Base-by-base conservation (phyloP, 2,113 vertebrate genomes). In the Erythrocercus mccallii region DNA sequence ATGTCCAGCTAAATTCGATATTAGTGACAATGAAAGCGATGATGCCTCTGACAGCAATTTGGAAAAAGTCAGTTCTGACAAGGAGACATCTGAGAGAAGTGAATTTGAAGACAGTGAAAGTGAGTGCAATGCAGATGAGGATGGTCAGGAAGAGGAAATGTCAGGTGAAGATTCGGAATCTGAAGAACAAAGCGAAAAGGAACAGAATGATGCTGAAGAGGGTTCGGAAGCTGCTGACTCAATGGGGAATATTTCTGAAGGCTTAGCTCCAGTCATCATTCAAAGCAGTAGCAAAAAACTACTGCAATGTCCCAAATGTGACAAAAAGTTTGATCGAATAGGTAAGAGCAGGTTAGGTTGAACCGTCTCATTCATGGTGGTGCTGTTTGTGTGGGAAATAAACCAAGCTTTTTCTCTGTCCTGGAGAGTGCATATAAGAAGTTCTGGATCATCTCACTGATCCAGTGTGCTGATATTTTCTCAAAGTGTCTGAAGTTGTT, bases 261-360 rank as follows among this genome's bases (percentile, higher is more conserved):
- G 99, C 58, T 97, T 99, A 81, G 98, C 98, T 54, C 99, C 99
- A 6, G 97, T 99, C 45, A 93, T 99, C 94, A 95, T 99, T 92
- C 98, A 99, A 10, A 99, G 94, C 78, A 97, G 98, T 92, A 99
- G 97, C 97, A 99, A 99, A 97, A 99, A 99, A 94, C 98, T 96
- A 8, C 96, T 99, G 82, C 98, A 99, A 65, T 99, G 99, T 88
- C 99, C 99, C 79, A 99, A 99, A 90, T 99, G 99, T 97, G 98
- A 99, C 82, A 99, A 99, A 97, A 98, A 98, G 23, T 99, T 99
- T 98, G 99, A 99, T 96, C 99, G 99, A 31, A 97, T 99, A 99
- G 99, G 99, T 99, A 98, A 97, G 98, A 93, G 48, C 3, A 18
- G 70, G 48, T 83, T 48, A 62, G 69, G 33, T 79, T 82, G 35